These are phyloP conservation scores for Peromyscus polionotus DNA, from an alignment of 2,113 vertebrate species.

Conservation along the genomic window DNA sequence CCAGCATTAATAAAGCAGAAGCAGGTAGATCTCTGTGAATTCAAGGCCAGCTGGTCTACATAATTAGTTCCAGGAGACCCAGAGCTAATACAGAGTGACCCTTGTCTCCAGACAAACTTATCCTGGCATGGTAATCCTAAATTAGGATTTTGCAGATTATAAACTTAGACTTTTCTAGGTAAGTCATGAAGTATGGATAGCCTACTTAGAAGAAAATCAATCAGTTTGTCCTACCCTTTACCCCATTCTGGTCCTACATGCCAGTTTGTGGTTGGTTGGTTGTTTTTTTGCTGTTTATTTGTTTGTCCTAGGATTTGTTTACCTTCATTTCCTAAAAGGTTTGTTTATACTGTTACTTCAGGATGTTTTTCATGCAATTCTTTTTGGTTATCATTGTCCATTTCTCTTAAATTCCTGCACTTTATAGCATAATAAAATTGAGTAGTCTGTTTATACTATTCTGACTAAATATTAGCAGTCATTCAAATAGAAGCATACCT, in stretches of 20 bases:
- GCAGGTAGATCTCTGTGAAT: not conserved
- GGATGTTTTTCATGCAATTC: not conserved
- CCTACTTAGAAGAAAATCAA: constrained; percentile 35
- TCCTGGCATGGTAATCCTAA: not conserved
- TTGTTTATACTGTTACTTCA: not conserved
- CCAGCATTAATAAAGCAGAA: not conserved
- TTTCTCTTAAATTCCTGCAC: not conserved
- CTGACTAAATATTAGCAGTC: constrained; percentile 12
- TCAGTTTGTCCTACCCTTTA: not conserved
- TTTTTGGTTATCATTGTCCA: not conserved
- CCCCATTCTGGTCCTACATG: not conserved
- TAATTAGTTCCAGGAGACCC: not conserved
- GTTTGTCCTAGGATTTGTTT: not conserved
- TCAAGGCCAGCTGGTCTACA: not conserved
- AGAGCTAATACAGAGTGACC: not conserved
- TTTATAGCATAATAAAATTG: not conserved
- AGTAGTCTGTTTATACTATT: constrained; percentile 19
- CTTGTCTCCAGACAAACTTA: not conserved
- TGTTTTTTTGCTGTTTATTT: not conserved
- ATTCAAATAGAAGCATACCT: not conserved
- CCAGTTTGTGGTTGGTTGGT: too few relatives aligned
- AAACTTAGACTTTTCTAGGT: constrained; percentile 16
- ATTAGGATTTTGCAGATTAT: constrained; percentile 53
- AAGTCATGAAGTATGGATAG: not conserved
- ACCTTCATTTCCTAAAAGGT: not conserved